Base-by-base conservation (phyloP, 2,113 vertebrate species). In the Sorex fumeus region DNA sequence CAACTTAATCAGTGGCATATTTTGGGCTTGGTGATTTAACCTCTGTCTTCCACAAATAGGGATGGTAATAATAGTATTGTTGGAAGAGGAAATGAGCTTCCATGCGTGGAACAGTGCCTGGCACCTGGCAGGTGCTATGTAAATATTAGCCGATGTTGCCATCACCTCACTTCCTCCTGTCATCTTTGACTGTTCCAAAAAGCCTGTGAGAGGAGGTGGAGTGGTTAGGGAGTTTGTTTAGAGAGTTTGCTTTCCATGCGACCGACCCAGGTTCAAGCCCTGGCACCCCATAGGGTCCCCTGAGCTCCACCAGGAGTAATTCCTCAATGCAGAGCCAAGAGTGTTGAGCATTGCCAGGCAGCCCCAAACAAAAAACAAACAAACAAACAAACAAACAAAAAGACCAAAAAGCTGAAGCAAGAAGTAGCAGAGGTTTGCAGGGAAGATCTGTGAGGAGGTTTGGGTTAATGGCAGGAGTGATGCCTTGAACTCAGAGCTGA, bases 351-450 rank as follows among this genome's bases (percentile, higher is more conserved):
- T 40, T 7, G 7, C 40, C 40, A 40, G 40, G 40, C 40, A 7
- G 40, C 40, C 40, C 40, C 3, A 40, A 40, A 40, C 40, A 40
- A 7, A 40, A 40, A 40, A 40, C 40, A 40, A 7, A 40, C 40
- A 7, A n/a, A n/a, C n/a, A n/a, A n/a, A n/a, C n/a, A n/a, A n/a
- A n/a, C 40, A 40, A 40, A 7, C 40, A 40, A 40, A 40, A 40
- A 40, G 40, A 40, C 40, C 40, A 34, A 81, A 78, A 3, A 15
- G 69, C 40, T 88, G 62, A 53, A 13, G 6, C 91, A 53, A 70
- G 64, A 92, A 84, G 72, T 47, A 45, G 47, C 32, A 30, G 60
- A 45, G 47, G 36, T 34, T 91, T 87, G 25, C 64, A 66, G 50
- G 88, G 40, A 90, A 91, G 45, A 13, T 53, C 30, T 84, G 21